Conservation (phyloP, 2,113 vertebrate genomes). For the Chloropsis hardwickii region DNA sequence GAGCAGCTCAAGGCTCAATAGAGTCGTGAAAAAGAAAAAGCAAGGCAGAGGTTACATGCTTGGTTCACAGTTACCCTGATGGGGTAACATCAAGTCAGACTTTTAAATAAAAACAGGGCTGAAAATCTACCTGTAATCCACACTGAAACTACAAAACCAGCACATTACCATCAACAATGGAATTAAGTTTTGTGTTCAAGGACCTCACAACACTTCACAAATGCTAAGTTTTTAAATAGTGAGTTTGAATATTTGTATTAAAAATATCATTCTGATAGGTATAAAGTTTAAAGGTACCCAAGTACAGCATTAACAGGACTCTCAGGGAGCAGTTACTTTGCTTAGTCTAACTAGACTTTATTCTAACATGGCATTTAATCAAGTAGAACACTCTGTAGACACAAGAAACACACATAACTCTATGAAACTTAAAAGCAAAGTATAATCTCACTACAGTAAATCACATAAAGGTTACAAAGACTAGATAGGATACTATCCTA, state of each 20-base stretch:
- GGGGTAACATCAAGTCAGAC: neutral
- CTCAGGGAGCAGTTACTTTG: neutral
- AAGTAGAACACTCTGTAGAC: neutral
- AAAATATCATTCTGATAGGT: neutral
- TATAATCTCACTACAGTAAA: neutral
- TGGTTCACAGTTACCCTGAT: neutral
- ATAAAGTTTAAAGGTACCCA: neutral
- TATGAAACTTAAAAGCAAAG: neutral
- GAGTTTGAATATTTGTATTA: neutral
- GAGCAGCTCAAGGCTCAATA: neutral
- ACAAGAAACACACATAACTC: rapidly evolving
- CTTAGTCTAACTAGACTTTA: neutral
- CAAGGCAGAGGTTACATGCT: rapidly evolving
- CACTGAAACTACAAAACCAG: neutral
- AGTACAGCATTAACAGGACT: neutral
- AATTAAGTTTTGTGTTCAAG: neutral
- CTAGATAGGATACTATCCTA: neutral
- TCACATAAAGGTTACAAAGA: neutral
- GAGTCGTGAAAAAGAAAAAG: neutral
- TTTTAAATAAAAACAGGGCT: neutral
- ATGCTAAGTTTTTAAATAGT: neutral
- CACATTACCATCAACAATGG: neutral
- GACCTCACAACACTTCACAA: neutral
- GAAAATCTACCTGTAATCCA: neutral
- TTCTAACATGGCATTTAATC: neutral